A percentile compares a stretch with the other conserved stretches of the same genome.
These are phyloP conservation scores for Burhinus bistriatus DNA, from an alignment of 2,113 vertebrate species.

Conservation along the genomic window DNA sequence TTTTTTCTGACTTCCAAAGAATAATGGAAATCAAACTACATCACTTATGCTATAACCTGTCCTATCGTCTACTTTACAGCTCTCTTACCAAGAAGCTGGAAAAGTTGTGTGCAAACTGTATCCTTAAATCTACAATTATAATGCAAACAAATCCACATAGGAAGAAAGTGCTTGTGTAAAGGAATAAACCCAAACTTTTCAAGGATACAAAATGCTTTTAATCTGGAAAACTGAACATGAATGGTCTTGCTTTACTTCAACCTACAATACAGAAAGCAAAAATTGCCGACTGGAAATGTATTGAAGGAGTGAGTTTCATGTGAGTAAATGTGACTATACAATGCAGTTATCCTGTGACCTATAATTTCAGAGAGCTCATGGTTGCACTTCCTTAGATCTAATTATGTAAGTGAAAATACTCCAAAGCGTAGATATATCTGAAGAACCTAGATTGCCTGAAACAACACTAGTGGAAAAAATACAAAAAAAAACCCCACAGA, in stretches of 20 bases:
- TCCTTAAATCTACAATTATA: neutral
- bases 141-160: neutral
- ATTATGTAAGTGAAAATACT: neutral
- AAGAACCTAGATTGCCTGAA: neutral
- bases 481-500: neutral
- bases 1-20: neutral
- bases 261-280: neutral
- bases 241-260: neutral
- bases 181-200: neutral
- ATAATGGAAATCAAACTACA: neutral
- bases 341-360: neutral
- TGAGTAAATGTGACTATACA: neutral
- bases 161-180: neutral
- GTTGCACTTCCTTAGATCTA: neutral
- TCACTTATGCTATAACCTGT: neutral
- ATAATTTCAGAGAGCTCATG: neutral
- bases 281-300: neutral
- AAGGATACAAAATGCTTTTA: neutral
- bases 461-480: neutral
- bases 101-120: neutral
- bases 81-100: neutral
- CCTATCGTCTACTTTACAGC: neutral
- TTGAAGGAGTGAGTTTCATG: neutral
- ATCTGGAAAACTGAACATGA: neutral
- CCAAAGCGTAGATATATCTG: neutral